Percentiles rank a stretch among this genome's conserved stretches.
Conservation (phyloP, 2,797 vertebrate species). For the Streptopelia turtur region DNA sequence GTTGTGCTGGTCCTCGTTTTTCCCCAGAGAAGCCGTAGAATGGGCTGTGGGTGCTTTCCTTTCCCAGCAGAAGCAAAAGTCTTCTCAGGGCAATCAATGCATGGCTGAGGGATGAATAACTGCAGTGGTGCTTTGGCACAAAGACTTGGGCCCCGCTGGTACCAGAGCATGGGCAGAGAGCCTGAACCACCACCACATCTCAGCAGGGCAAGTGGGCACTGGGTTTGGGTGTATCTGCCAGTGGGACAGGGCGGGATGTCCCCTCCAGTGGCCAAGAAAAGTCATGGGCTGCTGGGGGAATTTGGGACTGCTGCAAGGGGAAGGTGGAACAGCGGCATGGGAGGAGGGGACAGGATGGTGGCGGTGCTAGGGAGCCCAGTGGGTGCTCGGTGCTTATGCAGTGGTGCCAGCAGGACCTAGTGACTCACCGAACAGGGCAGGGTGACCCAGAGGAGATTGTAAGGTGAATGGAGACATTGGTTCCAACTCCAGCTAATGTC, state of each 20-base stretch:
- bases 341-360: not conserved
- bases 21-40: not conserved
- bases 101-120: not conserved
- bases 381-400: accelerated
- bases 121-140: not conserved
- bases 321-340: not conserved
- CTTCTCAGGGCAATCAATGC: not conserved
- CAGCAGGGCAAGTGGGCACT: not conserved
- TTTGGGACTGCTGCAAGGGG: not conserved
- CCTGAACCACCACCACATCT: accelerated
- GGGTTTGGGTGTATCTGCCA: accelerated
- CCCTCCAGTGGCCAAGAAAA: not conserved
- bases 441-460: not conserved
- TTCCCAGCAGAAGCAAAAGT: not conserved
- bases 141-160: not conserved
- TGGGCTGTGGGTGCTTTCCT: not conserved
- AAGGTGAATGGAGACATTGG: not conserved
- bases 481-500: conserved; percentile 13
- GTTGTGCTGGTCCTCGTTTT: not conserved
- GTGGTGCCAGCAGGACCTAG: not conserved
- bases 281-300: accelerated
- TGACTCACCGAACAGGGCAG: not conserved
- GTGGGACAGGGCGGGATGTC: not conserved
- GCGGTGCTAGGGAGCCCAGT: not conserved
- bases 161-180: not conserved